Evolutionary conservation across 2,113 vertebrate species (phyloP), one percentile per base, ranked within the genome.

Genomic region (Dicaeum eximium): DNA sequence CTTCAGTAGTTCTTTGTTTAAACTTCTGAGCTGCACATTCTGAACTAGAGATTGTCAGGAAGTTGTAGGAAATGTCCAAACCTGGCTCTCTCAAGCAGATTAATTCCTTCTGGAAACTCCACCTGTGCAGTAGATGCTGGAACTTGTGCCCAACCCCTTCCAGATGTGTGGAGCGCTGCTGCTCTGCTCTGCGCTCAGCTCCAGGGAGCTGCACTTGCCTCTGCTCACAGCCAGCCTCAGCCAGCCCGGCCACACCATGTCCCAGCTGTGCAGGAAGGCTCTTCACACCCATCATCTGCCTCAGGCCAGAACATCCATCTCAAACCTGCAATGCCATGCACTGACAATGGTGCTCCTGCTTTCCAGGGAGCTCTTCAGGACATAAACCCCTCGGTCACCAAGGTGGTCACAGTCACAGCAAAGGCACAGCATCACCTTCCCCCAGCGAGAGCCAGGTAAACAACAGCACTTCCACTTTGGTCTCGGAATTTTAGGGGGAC

Each of bases 1-100:
- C 91, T 86, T 87, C 84, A 89, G 95, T 90, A 71, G 78, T 79
- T 94, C 94, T 91, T 91, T 92, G 89, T 93, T 91, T 89, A 79
- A 89, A 72, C 78, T 79, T 64, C 69, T 33, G 77, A 69, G 74
- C 38, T 69, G 48, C 81, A 80, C 48, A 73, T 82, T 94, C 90
- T 82, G 81, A 92, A 89, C 70, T 24, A 57, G 54, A 58, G 73
- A 37, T 30, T 79, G 86, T 61, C 81, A 91, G 93, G 91, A 94
- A 92, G 80, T 73, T 91, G 90, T 61, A 95, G 89, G 89, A 93
- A 93, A 89, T 47, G 10, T 87, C 80, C 84, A 85, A 69, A 89
- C 78, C 57, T 61, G 80, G 87, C 89, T 93, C 74, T 35, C 74
- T 88, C 2, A 3, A 75, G 84, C n/a, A 95, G 73, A 89, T 77